These are phyloP conservation scores for Platysteira castanea DNA, from an alignment of 2,113 vertebrate genomes.

Conservation along the genomic window DNA sequence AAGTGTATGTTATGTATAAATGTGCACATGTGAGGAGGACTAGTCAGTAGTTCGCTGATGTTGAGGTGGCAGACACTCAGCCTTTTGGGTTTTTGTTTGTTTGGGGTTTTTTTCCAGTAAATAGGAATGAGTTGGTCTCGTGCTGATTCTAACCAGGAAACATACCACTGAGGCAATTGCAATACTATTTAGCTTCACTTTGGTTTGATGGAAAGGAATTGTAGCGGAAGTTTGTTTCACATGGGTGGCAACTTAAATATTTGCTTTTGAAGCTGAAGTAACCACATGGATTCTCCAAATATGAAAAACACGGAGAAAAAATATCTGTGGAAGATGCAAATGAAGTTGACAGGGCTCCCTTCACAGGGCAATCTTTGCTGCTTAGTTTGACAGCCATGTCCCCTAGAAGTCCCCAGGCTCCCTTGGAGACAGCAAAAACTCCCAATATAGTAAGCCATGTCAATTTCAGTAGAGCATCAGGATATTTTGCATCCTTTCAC, in stretches of 20 bases:
- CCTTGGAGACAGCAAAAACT: constrained; percentile 30
- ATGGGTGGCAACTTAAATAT: neutral
- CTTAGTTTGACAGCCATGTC: constrained; percentile 40
- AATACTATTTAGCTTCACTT: neutral
- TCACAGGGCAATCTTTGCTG: neutral
- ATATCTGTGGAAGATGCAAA: neutral
- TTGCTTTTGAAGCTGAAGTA: neutral
- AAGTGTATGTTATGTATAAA: neutral
- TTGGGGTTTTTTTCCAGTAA: neutral
- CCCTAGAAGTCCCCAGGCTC: constrained; percentile 9
- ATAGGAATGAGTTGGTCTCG: neutral
- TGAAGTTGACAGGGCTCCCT: constrained; percentile 24
- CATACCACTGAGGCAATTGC: neutral
- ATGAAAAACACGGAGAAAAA: neutral
- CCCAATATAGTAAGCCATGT: constrained; percentile 56
- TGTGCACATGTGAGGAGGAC: neutral
- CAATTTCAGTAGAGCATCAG: constrained; percentile 47
- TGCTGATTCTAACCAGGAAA: neutral
- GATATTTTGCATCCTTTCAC: constrained; percentile 27
- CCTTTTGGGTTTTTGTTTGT: neutral
- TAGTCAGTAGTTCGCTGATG: neutral
- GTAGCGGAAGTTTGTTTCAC: neutral
- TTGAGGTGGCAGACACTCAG: neutral
- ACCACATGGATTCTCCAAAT: neutral
- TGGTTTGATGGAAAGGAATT: neutral